Evolutionary conservation across 2,113 vertebrate genomes (phyloP), one percentile per base, ranked within the genome.

Genomic region (Oreochromis spilurus): DNA sequence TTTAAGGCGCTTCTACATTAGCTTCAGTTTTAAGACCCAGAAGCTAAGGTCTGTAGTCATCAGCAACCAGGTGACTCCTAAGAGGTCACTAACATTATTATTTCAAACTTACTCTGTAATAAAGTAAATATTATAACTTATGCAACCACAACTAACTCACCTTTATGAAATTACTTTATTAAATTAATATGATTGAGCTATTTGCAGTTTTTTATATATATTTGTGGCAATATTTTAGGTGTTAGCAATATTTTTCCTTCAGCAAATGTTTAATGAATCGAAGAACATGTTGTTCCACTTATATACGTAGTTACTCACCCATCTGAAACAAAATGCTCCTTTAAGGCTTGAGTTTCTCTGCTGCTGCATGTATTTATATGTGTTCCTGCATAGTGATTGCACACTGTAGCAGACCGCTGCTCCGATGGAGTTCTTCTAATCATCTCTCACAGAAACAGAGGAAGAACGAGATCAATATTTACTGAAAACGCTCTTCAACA

Each of bases 381-480:
- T 84, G 52, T 72, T 83, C 55, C 78, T 85, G 77, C 62, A 2
- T 84, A 82, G 54, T 91, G 88, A 92, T 88, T 91, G 93, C 84
- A 84, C 75, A 14, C 78, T 85, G 79, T 82, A 53, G 19, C 70
- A 58, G 60, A 90, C 82, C 54, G 67, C 88, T 91, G 85, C 93
- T 81, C 83, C 43, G 29, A 72, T 55, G 40, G 34, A 90, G 34
- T 87, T 91, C 84, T 88, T 95, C 87, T 94, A 93, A 95, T 94
- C 92, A 95, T 79, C 78, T 88, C 86, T 93, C n/a, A 2, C 53
- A 89, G 92, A 89, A 91, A 92, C 90, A 92, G 89, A 92, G 94
- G 93, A 95, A 95, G 91, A 84, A 80, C 81, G 81, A 89, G 84
- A 96, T 95, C 94, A 96, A 95, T 96, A 96, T 97, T 96, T 96